Percentiles rank a stretch among this genome's conserved stretches.
Conservation (phyloP, 2,888 invertebrate genomes). For the Iphiclides podalirius region DNA sequence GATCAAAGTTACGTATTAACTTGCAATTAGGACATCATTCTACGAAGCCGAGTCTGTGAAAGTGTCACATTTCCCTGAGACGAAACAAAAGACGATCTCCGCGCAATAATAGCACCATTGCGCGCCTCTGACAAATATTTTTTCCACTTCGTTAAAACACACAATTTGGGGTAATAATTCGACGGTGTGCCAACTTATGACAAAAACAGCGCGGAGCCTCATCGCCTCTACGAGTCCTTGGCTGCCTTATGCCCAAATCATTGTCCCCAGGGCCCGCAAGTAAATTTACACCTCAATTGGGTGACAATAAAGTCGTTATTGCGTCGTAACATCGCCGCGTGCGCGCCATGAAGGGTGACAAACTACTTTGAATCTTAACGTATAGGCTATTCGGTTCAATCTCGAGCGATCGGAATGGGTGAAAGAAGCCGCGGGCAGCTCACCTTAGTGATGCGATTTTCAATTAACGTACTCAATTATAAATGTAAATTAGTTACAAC, state of each 20-base stretch:
- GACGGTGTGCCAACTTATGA: conserved; percentile 14
- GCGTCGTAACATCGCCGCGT: conserved; percentile 18
- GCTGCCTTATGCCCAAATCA: conserved; percentile 43
- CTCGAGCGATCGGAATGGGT: conserved; percentile 32
- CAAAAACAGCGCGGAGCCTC: conserved; percentile 22
- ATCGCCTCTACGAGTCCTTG: conserved; percentile 34
- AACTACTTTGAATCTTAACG: conserved; percentile 46
- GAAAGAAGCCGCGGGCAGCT: conserved; percentile 41
- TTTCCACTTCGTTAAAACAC: conserved; percentile 19
- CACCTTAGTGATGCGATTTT: conserved; percentile 46
- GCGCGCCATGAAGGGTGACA: conserved; percentile 38
- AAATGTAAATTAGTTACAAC: conserved; percentile 19
- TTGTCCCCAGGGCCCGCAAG: conserved; percentile 33
- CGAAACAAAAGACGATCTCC: too few species aligned
- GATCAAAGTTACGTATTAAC: too few species aligned
- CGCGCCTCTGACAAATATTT: conserved; percentile 13
- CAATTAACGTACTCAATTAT: conserved; percentile 25
- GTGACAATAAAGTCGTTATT: conserved; percentile 30
- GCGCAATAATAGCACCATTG: background rate
- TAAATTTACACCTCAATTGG: conserved; percentile 28
- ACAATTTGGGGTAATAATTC: conserved; percentile 19
- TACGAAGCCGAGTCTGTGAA: too few species aligned
- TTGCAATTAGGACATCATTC: too few species aligned
- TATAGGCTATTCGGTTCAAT: conserved; percentile 37
- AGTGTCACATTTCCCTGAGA: too few species aligned